A percentile compares a stretch with the other conserved stretches of the same genome.
phyloP scores from a whole-genome alignment of 2,888 invertebrate species.

The Ischnura elegans region DNA sequence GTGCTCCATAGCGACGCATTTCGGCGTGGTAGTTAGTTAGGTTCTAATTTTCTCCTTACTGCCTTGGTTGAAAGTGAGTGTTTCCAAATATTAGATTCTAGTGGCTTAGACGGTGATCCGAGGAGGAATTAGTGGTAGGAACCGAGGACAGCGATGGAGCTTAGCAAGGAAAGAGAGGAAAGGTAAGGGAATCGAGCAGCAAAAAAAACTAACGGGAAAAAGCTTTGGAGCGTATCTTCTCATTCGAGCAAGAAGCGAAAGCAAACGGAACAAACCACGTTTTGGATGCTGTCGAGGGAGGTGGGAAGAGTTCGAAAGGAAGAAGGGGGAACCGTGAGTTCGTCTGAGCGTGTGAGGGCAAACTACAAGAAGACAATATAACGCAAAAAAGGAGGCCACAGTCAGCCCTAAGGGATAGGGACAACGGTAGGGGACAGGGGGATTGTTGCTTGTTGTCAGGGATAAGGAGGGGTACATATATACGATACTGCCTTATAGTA shows the following conservation, averaged over 20 bases:
- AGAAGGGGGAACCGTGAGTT: neutral
- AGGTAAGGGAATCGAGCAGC: neutral
- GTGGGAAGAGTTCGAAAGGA: neutral
- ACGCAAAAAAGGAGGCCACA: neutral
- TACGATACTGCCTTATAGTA: too few species aligned
- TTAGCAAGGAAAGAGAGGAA: neutral
- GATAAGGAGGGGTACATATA: neutral
- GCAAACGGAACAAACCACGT: neutral
- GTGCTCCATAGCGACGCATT: too few species aligned
- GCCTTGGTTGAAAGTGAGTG: too few species aligned
- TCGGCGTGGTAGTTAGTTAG: too few species aligned
- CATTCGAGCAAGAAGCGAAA: neutral
- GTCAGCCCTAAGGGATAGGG: neutral
- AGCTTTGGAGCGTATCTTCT: neutral
- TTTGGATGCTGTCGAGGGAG: neutral
- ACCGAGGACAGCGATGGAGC: too few species aligned
- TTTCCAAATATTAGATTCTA: too few species aligned
- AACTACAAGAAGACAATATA: conserved; percentile 34
- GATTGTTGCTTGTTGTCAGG: neutral
- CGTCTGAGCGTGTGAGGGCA: neutral
- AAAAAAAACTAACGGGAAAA: neutral
- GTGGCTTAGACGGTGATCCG: too few species aligned
- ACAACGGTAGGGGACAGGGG: neutral
- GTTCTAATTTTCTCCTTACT: too few species aligned
- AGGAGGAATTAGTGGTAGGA: too few species aligned